phyloP scores from a whole-genome alignment of 2,888 invertebrate genomes.

The Drosophila dives region DNA sequence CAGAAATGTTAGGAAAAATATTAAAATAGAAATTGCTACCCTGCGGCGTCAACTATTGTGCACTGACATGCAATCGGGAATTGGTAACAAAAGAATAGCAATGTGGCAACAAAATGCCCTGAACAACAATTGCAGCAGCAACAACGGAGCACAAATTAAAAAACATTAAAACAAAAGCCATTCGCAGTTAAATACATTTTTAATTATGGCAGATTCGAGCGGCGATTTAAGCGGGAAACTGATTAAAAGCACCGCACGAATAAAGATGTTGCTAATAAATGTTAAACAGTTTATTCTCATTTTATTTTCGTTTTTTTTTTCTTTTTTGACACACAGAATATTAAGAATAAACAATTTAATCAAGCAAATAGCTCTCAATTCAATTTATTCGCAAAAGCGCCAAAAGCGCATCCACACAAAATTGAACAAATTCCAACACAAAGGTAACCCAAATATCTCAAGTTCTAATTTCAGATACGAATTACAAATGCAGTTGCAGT shows the following conservation, averaged over 20 bases:
- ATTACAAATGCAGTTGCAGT: constrained; percentile 11
- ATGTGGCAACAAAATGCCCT: constrained; percentile 2
- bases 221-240: constrained; percentile 35
- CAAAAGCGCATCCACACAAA: constrained; percentile 31
- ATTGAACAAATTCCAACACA: constrained; percentile 34
- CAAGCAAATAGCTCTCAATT: background rate
- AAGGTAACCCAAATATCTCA: constrained; percentile 53
- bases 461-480: constrained; percentile 9
- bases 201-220: constrained; percentile 36
- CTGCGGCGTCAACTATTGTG: constrained; percentile 36
- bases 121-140: constrained; percentile 12
- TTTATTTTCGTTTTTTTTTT: background rate
- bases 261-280: constrained; percentile 1
- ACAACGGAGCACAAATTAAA: constrained; percentile 3
- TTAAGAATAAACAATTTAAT: constrained; percentile 15
- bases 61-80: constrained; percentile 14
- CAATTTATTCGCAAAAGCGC: constrained; percentile 17
- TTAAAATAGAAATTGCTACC: background rate
- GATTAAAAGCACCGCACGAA: constrained; percentile 41
- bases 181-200: constrained; percentile 21
- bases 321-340: constrained; percentile 17
- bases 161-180: constrained; percentile 15
- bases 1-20: background rate
- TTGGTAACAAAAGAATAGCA: background rate
- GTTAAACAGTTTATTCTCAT: background rate